Evolutionary conservation across 2,888 invertebrate genomes (phyloP), one percentile per base, ranked within the genome.

Genomic region (Dyspetes luteomarginatus): DNA sequence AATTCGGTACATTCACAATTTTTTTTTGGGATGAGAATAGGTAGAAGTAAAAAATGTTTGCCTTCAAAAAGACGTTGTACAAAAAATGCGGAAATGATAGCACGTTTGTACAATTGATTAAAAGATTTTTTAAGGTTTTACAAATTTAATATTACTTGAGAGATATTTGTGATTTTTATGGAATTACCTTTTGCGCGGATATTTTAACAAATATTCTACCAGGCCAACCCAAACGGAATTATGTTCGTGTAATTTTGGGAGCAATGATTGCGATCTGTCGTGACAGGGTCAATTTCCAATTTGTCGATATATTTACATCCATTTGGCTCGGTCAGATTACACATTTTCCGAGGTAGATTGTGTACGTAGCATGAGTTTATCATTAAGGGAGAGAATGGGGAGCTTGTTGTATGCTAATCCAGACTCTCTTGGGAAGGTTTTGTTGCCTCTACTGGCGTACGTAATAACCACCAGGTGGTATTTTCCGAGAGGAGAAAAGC

Each of bases 251-350:
- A 62, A 60, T n/a, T 5, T 17, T 30, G 50, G 19, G 7, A 43
- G 43, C 26, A 62, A 64, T 64, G 26, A 64, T 71, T 7, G 26
- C 41, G 19, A 26, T 43, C 19, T 60, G 22, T 60, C 50, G 19
- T 30, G 52, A 26, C 65, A 36, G 24, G 19, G 7, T 56, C 36
- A 28, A 74, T 75, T 73, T 62, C 55, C 73, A 19, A 68, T 78
- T 78, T 41, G 43, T 43, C 62, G 55, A 55, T 62, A 60, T 65
- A 73, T 78, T 62, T 62, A 64, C 67, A 48, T 45, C 26, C 45
- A 28, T 45, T 26, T 28, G 68, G 41, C 52, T 41, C 36, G 12
- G 17, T 52, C 74, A 45, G 74, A 58, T 75, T 75, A 67, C 74
- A 75, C 56, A 58, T 67, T 67, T 67, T 24, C 41, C 36, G 17